phyloP scores from a whole-genome alignment of 2,797 vertebrate genomes.

The Semotilus atromaculatus region DNA sequence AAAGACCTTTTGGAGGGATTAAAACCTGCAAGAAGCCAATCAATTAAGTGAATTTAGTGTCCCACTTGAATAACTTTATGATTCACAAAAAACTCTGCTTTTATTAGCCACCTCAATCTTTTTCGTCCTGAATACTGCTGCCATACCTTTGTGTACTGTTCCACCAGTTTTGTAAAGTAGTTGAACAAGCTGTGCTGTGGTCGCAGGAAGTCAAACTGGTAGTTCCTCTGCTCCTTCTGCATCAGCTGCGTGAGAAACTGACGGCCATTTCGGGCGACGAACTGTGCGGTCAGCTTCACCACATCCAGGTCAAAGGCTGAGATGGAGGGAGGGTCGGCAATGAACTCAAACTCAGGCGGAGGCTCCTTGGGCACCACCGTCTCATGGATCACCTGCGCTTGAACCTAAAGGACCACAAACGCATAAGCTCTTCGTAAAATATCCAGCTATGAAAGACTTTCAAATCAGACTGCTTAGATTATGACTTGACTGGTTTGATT shows the following conservation, averaged over 20 bases:
- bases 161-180: conserved; percentile 98
- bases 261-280: conserved; percentile 94
- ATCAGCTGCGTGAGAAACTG: conserved; percentile 99
- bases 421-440: background rate
- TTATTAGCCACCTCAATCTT: background rate
- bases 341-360: conserved; percentile 96
- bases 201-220: conserved; percentile 97
- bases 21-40: conserved; percentile 84
- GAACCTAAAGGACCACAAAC: conserved; percentile 76
- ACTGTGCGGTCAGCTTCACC: conserved; percentile 97
- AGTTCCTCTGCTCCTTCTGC: conserved; percentile 99
- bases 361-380: conserved; percentile 94
- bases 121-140: background rate
- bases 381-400: conserved; percentile 97
- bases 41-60: conserved; percentile 18
- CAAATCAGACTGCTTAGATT: background rate
- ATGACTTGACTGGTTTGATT: background rate
- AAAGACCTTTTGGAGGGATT: conserved; percentile 95
- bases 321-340: conserved; percentile 97
- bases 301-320: conserved; percentile 97
- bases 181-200: conserved; percentile 99
- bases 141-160: conserved; percentile 96
- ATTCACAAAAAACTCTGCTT: background rate
- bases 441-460: background rate
- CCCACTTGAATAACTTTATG: background rate